These are phyloP conservation scores for Cossypha heuglini DNA, from an alignment of 2,797 vertebrate genomes.

Conservation along the genomic window DNA sequence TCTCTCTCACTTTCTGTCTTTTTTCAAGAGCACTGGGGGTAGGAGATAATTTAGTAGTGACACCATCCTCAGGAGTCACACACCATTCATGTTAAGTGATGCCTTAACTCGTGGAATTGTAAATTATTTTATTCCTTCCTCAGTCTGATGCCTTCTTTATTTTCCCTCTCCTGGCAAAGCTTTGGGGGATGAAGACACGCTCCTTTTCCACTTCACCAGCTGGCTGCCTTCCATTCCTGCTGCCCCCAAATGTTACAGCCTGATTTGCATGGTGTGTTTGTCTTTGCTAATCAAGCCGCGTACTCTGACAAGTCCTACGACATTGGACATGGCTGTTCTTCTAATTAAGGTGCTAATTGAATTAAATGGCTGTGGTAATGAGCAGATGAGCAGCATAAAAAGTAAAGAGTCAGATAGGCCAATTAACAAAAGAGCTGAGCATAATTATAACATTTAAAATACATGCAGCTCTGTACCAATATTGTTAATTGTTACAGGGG, in stretches of 20 bases:
- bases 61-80: not conserved
- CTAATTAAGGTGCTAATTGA: slow-evolving; percentile 99
- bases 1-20: not conserved
- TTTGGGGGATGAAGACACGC: slow-evolving; percentile 75
- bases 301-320: slow-evolving; percentile 86
- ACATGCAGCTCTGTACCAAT: slow-evolving; percentile 86
- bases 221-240: slow-evolving; percentile 70
- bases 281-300: slow-evolving; percentile 89
- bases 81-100: slow-evolving; percentile 61
- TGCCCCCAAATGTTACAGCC: slow-evolving; percentile 78
- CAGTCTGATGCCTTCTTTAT: slow-evolving; percentile 69
- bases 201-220: slow-evolving; percentile 76
- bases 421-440: slow-evolving; percentile 97
- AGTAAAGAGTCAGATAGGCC: slow-evolving; percentile 97
- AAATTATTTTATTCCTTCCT: slow-evolving; percentile 66
- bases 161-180: slow-evolving; percentile 47
- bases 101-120: slow-evolving; percentile 66
- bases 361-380: slow-evolving; percentile 98
- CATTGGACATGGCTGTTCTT: slow-evolving; percentile 95
- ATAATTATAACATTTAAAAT: slow-evolving; percentile 99
- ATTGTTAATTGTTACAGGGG: slow-evolving; percentile 94
- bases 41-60: slow-evolving; percentile 21
- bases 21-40: not conserved
- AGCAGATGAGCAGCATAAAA: slow-evolving; percentile 96
- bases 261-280: slow-evolving; percentile 90